phyloP scores from a whole-genome alignment of 2,888 invertebrate genomes.

The Rhamphomyia laevipes region DNA sequence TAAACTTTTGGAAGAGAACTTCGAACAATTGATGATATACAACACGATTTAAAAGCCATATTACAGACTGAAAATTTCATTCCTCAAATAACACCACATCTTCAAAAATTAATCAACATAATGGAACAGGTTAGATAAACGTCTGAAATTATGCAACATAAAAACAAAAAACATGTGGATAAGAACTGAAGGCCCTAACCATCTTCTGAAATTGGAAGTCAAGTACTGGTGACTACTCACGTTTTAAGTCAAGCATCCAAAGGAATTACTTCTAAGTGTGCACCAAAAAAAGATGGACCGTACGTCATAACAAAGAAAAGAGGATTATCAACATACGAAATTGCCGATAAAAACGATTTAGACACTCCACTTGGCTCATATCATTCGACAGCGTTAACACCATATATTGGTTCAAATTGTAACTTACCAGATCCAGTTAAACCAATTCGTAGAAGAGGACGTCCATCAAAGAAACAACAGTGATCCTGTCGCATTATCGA shows the following conservation, averaged over 20 bases:
- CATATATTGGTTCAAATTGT: conserved; percentile 6
- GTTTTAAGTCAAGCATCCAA: conserved; percentile 16
- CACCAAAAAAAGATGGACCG: conserved; percentile 24
- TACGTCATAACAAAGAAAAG: conserved; percentile 18
- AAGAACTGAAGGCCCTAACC: conserved; percentile 12
- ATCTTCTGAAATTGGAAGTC: conserved; percentile 17
- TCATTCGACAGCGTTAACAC: conserved; percentile 8
- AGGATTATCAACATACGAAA: conserved; percentile 14
- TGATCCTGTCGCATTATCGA: conserved; percentile 7
- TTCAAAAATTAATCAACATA: conserved; percentile 3
- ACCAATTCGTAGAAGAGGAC: conserved; percentile 5
- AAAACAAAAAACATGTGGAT: conserved; percentile 15
- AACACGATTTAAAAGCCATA: conserved; percentile 20
- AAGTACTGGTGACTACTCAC: conserved; percentile 18
- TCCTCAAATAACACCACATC: conserved; percentile 12
- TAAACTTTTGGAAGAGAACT: conserved; percentile 29
- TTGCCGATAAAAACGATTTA: conserved; percentile 5
- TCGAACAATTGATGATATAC: conserved; percentile 23
- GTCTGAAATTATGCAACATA: conserved; percentile 15
- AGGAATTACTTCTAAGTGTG: conserved; percentile 20
- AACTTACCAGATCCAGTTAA: conserved; percentile 7
- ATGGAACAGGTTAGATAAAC: conserved; percentile 11
- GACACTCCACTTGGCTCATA: conserved; percentile 9
- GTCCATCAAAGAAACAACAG: conserved; percentile 4
- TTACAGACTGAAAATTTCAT: conserved; percentile 18